These are phyloP conservation scores for Geotrupes spiniger DNA, from an alignment of 2,888 invertebrate genomes.

Conservation along the genomic window DNA sequence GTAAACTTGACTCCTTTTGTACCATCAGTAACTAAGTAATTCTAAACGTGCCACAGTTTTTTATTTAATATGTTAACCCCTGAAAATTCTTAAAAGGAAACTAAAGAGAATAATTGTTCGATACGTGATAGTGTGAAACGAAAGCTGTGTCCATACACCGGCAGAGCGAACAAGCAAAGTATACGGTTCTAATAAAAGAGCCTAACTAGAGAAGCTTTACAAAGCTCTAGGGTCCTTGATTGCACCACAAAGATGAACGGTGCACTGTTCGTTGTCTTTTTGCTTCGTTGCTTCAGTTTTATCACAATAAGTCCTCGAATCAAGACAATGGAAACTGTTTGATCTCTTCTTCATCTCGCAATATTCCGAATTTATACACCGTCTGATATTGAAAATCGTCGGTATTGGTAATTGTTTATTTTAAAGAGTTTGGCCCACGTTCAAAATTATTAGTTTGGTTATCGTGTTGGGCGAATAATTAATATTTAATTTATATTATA, in stretches of 20 bases:
- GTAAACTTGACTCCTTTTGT: no score
- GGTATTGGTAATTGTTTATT: no score
- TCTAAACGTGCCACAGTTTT: no score
- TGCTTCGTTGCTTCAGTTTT: slow-evolving; percentile 23
- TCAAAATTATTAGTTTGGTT: no score
- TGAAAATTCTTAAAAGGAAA: no score
- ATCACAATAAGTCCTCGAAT: slow-evolving; percentile 28
- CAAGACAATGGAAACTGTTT: slow-evolving; percentile 27
- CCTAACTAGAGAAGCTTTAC: slow-evolving; percentile 26
- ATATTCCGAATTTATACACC: slow-evolving; percentile 17
- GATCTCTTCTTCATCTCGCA: slow-evolving; percentile 20
- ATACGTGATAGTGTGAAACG: slow-evolving; percentile 25
- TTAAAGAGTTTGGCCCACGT: no score
- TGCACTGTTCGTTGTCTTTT: slow-evolving; percentile 26
- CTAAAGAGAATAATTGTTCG: slow-evolving; percentile 6
- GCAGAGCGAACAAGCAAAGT: slow-evolving; percentile 12
- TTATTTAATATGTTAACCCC: no score
- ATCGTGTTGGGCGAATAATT: no score
- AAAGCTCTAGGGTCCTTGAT: slow-evolving; percentile 34
- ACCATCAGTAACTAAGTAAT: no score
- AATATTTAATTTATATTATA: no score
- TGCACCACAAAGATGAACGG: slow-evolving; percentile 31
- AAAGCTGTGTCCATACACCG: slow-evolving; percentile 21
- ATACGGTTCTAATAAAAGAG: slow-evolving; percentile 22
- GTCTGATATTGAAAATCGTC: slow-evolving; percentile 1